These are phyloP conservation scores for Eupeodes latifasciatus DNA, from an alignment of 2,888 invertebrate genomes.

Conservation along the genomic window DNA sequence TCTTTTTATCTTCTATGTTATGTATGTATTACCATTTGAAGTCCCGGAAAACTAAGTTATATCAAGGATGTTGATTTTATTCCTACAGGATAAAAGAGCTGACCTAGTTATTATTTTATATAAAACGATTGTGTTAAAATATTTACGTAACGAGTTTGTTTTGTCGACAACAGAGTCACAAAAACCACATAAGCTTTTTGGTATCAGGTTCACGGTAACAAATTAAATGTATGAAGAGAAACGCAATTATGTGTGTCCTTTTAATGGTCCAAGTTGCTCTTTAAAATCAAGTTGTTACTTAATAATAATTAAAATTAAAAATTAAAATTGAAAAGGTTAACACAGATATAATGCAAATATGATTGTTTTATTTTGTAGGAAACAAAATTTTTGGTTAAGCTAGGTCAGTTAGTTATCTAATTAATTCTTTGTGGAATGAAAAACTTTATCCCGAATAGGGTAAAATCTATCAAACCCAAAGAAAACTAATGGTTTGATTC, in stretches of 20 bases:
- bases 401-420: too few relatives aligned
- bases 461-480: too few relatives aligned
- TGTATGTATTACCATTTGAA: neutral
- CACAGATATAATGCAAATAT: too few relatives aligned
- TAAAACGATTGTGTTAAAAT: constrained; percentile 1
- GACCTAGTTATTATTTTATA: constrained; percentile 4
- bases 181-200: constrained; percentile 1
- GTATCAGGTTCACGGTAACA: neutral
- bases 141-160: neutral
- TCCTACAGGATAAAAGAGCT: neutral
- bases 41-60: constrained; percentile 6
- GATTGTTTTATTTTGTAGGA: too few relatives aligned
- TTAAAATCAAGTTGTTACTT: too few relatives aligned
- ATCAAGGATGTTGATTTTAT: constrained; percentile 9
- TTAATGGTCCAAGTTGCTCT: neutral
- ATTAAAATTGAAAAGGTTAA: too few relatives aligned
- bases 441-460: too few relatives aligned
- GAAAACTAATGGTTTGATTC: too few relatives aligned
- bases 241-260: neutral
- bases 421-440: too few relatives aligned
- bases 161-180: constrained; percentile 5
- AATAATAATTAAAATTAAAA: too few relatives aligned
- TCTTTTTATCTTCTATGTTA: neutral
- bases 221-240: neutral
- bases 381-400: too few relatives aligned